These are phyloP conservation scores for Sprattus sprattus DNA, from an alignment of 2,113 vertebrate genomes.

Conservation along the genomic window DNA sequence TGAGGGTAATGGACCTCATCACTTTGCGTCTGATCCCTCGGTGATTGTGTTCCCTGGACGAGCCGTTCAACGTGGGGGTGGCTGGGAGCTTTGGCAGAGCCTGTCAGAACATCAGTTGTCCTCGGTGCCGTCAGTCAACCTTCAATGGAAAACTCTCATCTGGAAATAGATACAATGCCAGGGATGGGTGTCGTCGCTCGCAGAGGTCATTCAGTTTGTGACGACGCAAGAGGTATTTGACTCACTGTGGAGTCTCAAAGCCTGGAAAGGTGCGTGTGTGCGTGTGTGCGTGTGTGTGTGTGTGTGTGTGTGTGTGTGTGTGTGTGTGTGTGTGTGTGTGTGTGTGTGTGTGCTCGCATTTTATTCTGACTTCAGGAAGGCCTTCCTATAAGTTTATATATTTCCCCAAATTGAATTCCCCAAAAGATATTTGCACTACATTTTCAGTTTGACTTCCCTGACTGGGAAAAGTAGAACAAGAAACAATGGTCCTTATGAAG, in stretches of 20 bases:
- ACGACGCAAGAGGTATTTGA: slow-evolving; percentile 41
- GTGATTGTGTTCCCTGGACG: slow-evolving; percentile 26
- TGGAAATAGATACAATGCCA: slow-evolving; percentile 42
- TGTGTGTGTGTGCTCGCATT: slow-evolving; percentile 27
- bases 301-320: neutral
- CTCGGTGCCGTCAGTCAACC: slow-evolving; percentile 7
- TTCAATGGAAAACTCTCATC: slow-evolving; percentile 22
- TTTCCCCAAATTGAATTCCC: neutral
- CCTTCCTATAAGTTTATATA: neutral
- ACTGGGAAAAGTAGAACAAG: neutral
- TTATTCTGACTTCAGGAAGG: neutral
- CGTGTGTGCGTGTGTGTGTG: slow-evolving; percentile 2
- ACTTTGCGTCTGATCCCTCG: slow-evolving; percentile 66
- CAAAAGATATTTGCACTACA: neutral
- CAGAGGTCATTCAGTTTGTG: slow-evolving; percentile 37
- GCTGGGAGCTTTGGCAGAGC: slow-evolving; percentile 4
- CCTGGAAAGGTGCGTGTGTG: slow-evolving; percentile 28
- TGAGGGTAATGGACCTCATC: slow-evolving; percentile 67
- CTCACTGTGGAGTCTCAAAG: slow-evolving; percentile 23
- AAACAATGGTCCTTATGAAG: neutral
- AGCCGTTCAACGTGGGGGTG: slow-evolving; percentile 20
- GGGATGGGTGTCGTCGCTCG: slow-evolving; percentile 38
- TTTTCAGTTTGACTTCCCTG: neutral
- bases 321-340: slow-evolving; percentile 16
- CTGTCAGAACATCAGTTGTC: slow-evolving; percentile 21